phyloP scores from a whole-genome alignment of 2,797 vertebrate genomes.

The Enteromius unitaeniatus region DNA sequence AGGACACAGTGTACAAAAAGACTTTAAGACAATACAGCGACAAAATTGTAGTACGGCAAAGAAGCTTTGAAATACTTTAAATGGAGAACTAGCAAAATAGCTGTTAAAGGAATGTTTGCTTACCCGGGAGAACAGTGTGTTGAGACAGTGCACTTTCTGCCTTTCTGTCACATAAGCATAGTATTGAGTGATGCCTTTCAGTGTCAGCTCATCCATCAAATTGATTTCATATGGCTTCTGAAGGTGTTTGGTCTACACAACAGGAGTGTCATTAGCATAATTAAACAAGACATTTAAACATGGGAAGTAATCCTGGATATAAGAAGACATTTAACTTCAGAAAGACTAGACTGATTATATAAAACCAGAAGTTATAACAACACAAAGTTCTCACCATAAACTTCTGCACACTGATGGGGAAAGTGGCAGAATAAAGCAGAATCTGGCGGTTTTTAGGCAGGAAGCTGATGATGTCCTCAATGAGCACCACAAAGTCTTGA shows the following conservation, averaged over 20 bases:
- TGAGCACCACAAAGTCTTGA: slow-evolving; percentile 84
- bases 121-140: slow-evolving; percentile 85
- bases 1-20: not conserved
- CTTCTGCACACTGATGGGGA: slow-evolving; percentile 85
- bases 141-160: slow-evolving; percentile 86
- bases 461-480: slow-evolving; percentile 86
- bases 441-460: slow-evolving; percentile 83
- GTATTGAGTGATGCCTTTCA: slow-evolving; percentile 86
- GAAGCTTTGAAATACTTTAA: not conserved
- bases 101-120: not conserved
- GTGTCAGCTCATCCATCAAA: slow-evolving; percentile 87
- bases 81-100: not conserved
- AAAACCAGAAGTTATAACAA: not conserved
- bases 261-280: not conserved
- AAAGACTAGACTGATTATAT: not conserved
- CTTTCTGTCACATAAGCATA: slow-evolving; percentile 85
- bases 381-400: slow-evolving; percentile 81
- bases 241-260: slow-evolving; percentile 77
- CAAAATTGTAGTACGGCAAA: not conserved
- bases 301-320: not conserved
- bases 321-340: not conserved
- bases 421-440: slow-evolving; percentile 86
- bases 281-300: not conserved
- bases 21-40: not conserved
- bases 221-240: slow-evolving; percentile 87